These are phyloP conservation scores for Gorsachius magnificus DNA, from an alignment of 2,797 vertebrate genomes.

Conservation along the genomic window DNA sequence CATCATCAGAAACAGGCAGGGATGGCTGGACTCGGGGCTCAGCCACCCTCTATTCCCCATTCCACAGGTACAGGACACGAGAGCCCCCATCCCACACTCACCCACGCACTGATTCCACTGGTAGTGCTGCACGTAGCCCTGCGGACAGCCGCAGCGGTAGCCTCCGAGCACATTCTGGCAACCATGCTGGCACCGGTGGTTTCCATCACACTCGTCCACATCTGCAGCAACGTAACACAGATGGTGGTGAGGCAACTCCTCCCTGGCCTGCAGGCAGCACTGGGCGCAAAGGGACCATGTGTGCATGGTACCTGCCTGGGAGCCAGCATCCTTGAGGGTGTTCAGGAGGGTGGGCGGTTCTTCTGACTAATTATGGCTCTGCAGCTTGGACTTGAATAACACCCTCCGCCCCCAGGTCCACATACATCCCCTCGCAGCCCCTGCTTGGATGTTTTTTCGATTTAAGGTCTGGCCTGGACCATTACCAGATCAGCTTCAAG, in stretches of 20 bases:
- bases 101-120: constrained; percentile 90
- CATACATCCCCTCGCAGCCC: neutral
- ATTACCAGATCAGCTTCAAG: neutral
- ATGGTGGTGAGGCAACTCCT: neutral
- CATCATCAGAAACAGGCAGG: neutral
- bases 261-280: neutral
- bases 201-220: constrained; percentile 82
- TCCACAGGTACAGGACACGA: neutral
- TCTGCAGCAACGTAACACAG: constrained; percentile 64
- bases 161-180: constrained; percentile 87
- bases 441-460: neutral
- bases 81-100: constrained; percentile 58
- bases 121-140: constrained; percentile 86
- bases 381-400: neutral
- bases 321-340: neutral
- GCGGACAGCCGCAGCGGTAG: constrained; percentile 84
- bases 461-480: too few relatives aligned
- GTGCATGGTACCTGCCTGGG: rapidly evolving
- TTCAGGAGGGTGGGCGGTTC: neutral
- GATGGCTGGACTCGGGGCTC: neutral
- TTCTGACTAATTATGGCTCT: neutral
- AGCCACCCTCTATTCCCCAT: too few relatives aligned
- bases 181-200: constrained; percentile 83
- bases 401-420: neutral
- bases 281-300: neutral